Conservation (phyloP, 2,113 vertebrate species). For the Calypte anna region DNA sequence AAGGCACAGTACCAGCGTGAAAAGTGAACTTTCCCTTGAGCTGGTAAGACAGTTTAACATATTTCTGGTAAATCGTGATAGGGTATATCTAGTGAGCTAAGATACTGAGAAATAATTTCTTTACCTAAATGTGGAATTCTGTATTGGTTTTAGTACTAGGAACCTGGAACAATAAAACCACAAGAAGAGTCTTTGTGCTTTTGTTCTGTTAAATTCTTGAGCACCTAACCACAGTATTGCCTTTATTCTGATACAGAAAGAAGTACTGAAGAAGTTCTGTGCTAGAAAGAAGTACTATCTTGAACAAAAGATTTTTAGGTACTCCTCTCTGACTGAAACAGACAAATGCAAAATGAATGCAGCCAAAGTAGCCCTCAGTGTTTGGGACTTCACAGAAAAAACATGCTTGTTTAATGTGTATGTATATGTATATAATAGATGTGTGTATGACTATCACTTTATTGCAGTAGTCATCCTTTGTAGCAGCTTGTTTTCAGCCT, state of each 20-base stretch:
- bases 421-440: no score
- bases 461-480: neutral
- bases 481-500: neutral
- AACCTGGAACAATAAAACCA: neutral
- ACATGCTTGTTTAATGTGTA: neutral
- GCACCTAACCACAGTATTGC: neutral
- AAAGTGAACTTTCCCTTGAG: neutral
- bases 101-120: neutral
- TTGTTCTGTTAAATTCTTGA: neutral
- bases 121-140: neutral
- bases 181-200: neutral
- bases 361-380: neutral
- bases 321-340: neutral
- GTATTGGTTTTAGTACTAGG: neutral
- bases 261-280: neutral
- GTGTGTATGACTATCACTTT: neutral
- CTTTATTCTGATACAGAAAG: neutral
- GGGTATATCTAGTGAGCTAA: neutral
- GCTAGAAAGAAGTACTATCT: neutral
- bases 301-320: neutral
- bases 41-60: slow-evolving; percentile 38
- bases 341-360: neutral
- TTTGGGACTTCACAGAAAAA: neutral
- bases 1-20: neutral
- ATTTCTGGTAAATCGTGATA: neutral